Conservation (phyloP, 2,888 invertebrate genomes). For the Drosophila rubida region DNA sequence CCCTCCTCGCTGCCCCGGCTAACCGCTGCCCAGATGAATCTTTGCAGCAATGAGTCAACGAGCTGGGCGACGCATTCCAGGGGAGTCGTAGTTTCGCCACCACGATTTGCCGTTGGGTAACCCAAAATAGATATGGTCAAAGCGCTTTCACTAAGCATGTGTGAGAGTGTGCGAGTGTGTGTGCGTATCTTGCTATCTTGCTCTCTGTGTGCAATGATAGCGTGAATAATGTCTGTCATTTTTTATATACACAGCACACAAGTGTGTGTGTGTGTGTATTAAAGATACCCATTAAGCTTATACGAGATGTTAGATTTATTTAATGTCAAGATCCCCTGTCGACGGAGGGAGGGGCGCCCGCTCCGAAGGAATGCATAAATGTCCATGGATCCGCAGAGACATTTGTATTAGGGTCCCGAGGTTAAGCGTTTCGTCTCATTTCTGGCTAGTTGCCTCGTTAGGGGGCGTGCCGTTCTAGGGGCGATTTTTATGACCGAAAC, state of each 20-base stretch:
- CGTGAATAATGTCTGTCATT: constrained; percentile 81
- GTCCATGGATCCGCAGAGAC: constrained; percentile 64
- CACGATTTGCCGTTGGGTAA: constrained; percentile 34
- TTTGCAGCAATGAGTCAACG: constrained; percentile 38
- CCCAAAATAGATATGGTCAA: constrained; percentile 54
- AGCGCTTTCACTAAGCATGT: constrained; percentile 22
- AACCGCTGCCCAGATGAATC: constrained; percentile 20
- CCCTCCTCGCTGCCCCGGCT: neutral
- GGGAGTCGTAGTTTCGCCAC: constrained; percentile 25
- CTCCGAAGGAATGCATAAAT: constrained; percentile 62
- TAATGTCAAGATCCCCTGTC: constrained; percentile 66
- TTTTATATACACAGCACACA: constrained; percentile 60
- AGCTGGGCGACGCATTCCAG: constrained; percentile 28
- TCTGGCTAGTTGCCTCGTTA: constrained; percentile 61
- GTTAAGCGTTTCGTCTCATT: constrained; percentile 58
- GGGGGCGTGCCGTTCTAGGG: constrained; percentile 66
- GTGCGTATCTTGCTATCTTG: neutral
- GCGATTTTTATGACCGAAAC: constrained; percentile 79
- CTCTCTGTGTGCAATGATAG: constrained; percentile 68
- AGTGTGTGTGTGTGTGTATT: constrained; percentile 51
- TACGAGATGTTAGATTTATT: constrained; percentile 74
- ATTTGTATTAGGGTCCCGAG: constrained; percentile 56
- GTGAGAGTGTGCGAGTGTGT: neutral
- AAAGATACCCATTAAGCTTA: constrained; percentile 73
- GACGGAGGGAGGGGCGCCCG: neutral